Evolutionary conservation across 2,888 invertebrate genomes (phyloP).

Genomic region (Mythimna impura): DNA sequence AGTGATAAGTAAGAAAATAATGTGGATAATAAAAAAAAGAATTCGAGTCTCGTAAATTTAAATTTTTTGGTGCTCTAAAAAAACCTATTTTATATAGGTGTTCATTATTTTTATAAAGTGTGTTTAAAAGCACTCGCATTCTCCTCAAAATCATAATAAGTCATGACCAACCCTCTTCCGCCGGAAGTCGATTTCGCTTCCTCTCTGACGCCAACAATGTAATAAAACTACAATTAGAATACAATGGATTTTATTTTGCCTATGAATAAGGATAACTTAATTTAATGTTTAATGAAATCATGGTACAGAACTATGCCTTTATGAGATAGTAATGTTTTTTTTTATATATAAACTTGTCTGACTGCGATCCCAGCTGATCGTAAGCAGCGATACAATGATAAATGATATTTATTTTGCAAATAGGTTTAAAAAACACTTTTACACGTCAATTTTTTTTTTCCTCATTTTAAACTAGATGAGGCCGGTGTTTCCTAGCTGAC

Average conservation of each 20-base stretch:
- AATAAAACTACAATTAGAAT: conserved; percentile 65
- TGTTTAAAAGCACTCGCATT: conserved; percentile 25
- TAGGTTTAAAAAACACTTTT: no score
- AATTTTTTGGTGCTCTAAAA: not conserved
- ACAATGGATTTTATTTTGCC: conserved; percentile 21
- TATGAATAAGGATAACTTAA: not conserved
- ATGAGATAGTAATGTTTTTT: not conserved
- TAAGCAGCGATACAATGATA: no score
- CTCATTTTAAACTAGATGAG: no score
- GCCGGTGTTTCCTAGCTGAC: no score
- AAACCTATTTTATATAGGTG: conserved; percentile 50
- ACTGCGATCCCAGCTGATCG: no score
- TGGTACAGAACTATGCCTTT: not conserved
- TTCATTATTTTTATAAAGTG: not conserved
- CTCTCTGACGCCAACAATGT: conserved; percentile 54
- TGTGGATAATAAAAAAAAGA: not conserved
- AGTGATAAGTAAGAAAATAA: not conserved
- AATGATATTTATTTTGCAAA: no score
- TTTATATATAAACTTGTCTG: no score
- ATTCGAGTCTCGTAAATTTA: not conserved
- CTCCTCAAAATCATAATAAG: conserved; percentile 2
- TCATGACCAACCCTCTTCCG: conserved; percentile 49
- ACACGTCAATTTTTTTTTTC: no score
- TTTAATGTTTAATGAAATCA: not conserved
- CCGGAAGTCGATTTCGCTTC: conserved; percentile 30